Evolutionary conservation across 2,888 invertebrate species (phyloP).

Genomic region (Deilephila elpenor): DNA sequence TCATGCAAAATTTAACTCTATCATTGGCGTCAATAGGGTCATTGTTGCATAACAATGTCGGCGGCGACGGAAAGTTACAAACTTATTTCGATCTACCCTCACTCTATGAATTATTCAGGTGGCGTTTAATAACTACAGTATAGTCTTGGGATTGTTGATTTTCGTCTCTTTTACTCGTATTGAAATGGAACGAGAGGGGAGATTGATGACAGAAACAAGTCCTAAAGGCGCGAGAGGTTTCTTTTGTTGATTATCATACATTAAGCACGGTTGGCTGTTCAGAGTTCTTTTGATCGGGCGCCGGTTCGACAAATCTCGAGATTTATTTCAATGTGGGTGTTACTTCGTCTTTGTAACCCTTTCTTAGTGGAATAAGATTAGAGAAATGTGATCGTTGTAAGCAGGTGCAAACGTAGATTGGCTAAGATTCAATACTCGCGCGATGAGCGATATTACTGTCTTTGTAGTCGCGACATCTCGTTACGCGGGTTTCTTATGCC

Average conservation of each 20-base stretch:
- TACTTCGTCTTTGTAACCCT: conserved; percentile 39
- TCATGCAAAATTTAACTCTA: conserved; percentile 50
- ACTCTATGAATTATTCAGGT: conserved; percentile 80
- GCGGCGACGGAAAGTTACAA: conserved; percentile 31
- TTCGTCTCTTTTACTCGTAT: conserved; percentile 28
- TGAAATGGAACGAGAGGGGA: conserved; percentile 31
- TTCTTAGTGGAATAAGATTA: conserved; percentile 44
- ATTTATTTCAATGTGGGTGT: conserved; percentile 38
- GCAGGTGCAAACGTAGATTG: conserved; percentile 21
- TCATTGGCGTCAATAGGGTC: conserved; percentile 34
- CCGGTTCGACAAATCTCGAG: conserved; percentile 31
- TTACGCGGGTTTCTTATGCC: background rate
- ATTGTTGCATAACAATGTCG: conserved; percentile 21
- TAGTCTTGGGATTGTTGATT: conserved; percentile 48
- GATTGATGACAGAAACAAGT: conserved; percentile 32
- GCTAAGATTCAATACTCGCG: conserved; percentile 2
- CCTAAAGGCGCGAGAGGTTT: conserved; percentile 33
- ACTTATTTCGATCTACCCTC: conserved; percentile 74
- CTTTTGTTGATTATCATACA: conserved; percentile 35
- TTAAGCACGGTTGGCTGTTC: conserved; percentile 33
- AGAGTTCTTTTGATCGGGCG: conserved; percentile 31
- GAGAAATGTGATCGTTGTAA: conserved; percentile 37
- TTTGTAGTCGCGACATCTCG: background rate
- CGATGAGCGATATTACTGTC: conserved; percentile 1
- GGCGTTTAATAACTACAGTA: conserved; percentile 77